Base-by-base conservation (phyloP, 2,888 invertebrate genomes). In the Heteromurus nitidus region DNA sequence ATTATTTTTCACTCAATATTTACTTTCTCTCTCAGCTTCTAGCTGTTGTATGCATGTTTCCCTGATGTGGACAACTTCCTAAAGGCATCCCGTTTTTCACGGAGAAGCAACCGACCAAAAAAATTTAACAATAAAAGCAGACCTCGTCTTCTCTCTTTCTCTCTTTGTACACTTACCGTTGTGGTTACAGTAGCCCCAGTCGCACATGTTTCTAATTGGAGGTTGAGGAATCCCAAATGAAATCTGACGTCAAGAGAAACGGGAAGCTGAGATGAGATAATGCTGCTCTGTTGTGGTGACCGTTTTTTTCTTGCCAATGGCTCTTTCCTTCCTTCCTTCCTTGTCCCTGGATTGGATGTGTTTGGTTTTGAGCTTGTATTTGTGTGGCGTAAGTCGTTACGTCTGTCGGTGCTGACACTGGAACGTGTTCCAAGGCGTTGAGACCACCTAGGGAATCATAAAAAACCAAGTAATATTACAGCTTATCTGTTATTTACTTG, bases 131-230 rank as follows among this genome's bases (percentile, higher is more conserved):
- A 31, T 26, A 62, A 26, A 60, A 36, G 26, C 22, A 55, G 53
- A 50, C 62, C 20, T 42, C 30, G 18, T 62, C 9, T n/a, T n/a
- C n/a, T 36, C 36, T 36, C 36, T 5, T 36, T 36, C 36, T n/a
- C n/a, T 36, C 36, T 36, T 13, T 5, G 5, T 36, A 5, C 11
- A 69, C 83, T 85, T 79, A 85, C 85, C 85, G 73, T 85, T 85
- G 74, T 85, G 85, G 60, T 55, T 82, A 79, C 85, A 85, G 68
- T 85, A 85, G 82, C 85, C 85, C 85, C 85, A 85, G 80, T 80
- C 77, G 77, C 82, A 83, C 84, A 85, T 85, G 20, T 31, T 85
- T 65, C 31, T 62, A 44, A 67, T 47, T 67, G 50, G 58, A 76
- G 36, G 62, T 64, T 1, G 22, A 69, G 47, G 75, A 79, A 79